Evolutionary conservation across 2,113 vertebrate genomes (phyloP).

Genomic region (Camarhynchus parvulus): DNA sequence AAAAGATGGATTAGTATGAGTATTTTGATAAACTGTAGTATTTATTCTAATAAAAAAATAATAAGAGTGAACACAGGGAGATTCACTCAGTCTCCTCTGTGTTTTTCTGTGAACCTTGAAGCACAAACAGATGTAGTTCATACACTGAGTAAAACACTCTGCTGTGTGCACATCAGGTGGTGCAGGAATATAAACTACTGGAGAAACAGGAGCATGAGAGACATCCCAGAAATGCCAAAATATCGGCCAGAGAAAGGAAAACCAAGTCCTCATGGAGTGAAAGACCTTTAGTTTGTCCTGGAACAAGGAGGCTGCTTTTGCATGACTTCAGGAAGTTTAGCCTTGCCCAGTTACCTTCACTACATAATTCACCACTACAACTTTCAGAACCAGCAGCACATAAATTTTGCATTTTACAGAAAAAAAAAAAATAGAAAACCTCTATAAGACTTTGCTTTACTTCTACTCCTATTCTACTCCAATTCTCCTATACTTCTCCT

Average conservation of each 20-base stretch:
- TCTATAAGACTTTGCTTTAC: background rate
- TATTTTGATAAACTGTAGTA: background rate
- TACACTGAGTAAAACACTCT: background rate
- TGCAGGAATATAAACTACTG: background rate
- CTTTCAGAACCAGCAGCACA: background rate
- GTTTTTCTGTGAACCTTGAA: background rate
- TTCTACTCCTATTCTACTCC: background rate
- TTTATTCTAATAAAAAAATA: background rate
- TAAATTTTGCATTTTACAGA: background rate
- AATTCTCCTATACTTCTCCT: background rate
- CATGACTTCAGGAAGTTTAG: background rate
- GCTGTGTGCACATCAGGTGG: background rate
- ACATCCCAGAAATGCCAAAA: background rate
- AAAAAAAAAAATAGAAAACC: background rate
- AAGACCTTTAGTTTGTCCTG: slow-evolving; percentile 35
- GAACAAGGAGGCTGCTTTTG: background rate
- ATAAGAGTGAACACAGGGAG: background rate
- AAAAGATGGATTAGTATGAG: background rate
- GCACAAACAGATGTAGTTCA: background rate
- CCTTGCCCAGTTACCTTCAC: background rate
- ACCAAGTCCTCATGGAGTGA: background rate
- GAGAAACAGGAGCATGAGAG: background rate
- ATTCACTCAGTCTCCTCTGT: background rate
- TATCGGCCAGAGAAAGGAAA: background rate
- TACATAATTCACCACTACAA: slow-evolving; percentile 48